Percentiles rank a stretch among this genome's conserved stretches.
These are phyloP conservation scores for Strongylocentrotus purpuratus DNA, from an alignment of 35 echinoderm and acorn worm genomes.

Conservation along the genomic window DNA sequence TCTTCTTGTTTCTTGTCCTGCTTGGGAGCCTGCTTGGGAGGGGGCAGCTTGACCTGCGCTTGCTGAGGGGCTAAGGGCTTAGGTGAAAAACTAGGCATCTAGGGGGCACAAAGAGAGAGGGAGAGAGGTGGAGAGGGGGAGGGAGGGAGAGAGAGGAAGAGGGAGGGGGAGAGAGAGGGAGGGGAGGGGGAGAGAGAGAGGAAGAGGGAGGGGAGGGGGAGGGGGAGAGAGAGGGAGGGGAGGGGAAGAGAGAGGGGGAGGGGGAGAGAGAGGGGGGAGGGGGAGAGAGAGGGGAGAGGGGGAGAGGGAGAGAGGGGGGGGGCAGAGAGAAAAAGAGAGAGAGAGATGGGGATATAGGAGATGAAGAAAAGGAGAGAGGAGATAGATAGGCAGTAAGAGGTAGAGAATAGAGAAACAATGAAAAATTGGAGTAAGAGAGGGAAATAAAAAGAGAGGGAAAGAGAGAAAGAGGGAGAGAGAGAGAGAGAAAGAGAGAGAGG, in stretches of 20 bases:
- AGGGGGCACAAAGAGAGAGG: background rate
- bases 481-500: too few relatives aligned
- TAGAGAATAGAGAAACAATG: too few relatives aligned
- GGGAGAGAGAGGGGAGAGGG: background rate
- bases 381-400: too few relatives aligned
- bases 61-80: constrained; percentile 73
- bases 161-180: background rate
- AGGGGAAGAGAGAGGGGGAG: background rate
- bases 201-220: background rate
- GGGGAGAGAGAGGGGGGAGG: too few relatives aligned
- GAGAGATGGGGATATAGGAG: background rate
- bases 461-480: too few relatives aligned
- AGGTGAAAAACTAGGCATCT: constrained; percentile 97
- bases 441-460: too few relatives aligned
- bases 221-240: background rate
- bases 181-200: background rate
- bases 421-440: too few relatives aligned
- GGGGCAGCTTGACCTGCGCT: background rate
- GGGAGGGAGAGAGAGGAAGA: background rate
- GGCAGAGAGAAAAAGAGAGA: background rate
- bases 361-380: background rate
- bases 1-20: constrained; percentile 78
- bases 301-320: background rate
- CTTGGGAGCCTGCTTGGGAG: too few relatives aligned
- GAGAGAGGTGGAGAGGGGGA: background rate